Base-by-base conservation (phyloP, 92 coral and sea anemone genomes). In the Paragorgia papillata region DNA sequence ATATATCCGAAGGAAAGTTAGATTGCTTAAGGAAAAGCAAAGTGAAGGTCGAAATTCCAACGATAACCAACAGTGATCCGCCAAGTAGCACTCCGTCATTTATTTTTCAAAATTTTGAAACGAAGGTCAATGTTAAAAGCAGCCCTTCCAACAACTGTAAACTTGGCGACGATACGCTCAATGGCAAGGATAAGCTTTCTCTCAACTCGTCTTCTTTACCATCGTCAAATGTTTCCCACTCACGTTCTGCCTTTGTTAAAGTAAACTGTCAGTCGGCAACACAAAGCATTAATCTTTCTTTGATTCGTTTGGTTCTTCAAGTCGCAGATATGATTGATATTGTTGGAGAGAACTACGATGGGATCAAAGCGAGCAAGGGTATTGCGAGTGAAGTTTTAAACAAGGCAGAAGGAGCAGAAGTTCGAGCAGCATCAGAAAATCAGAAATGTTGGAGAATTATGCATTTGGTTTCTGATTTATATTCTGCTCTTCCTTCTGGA, bases 391-490 rank as follows among this genome's bases (percentile, higher is more conserved):
- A 53, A 22, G 41, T 44, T 55, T 55, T 57, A 18, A 51, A 12
- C 19, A 63, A 40, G 27, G 15, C 10, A 19, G 25, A 35, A 58
- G 79, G 66, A 13, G 32, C 54, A 13, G 44, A 46, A 21, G 53
- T 21, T 29, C 65, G 66, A 41, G 64, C 64, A 12, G 51, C 31
- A 18, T 55, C 78, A 2, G 78, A 34, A n/a, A 71, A 71, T 71
- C 78, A 71, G 4, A 95, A 89, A 80, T 95, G 99, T 53, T 95
- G 99, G 99, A 85, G 92, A 79, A 87, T 89, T 56, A 95, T 95
- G 99, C 86, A 89, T 80, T 95, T 91, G 59, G 90, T 95, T 32
- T 73, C 92, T 49, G 92, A 95, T 80, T 85, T 95, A 62, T 95
- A 95, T 51, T 95, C 99, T 19, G 89, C 99, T 4, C 62, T 95